Evolutionary conservation across 35 echinoderm and acorn worm genomes (phyloP), one percentile per base, ranked within the genome.

Genomic region (Holothuria glaberrima): DNA sequence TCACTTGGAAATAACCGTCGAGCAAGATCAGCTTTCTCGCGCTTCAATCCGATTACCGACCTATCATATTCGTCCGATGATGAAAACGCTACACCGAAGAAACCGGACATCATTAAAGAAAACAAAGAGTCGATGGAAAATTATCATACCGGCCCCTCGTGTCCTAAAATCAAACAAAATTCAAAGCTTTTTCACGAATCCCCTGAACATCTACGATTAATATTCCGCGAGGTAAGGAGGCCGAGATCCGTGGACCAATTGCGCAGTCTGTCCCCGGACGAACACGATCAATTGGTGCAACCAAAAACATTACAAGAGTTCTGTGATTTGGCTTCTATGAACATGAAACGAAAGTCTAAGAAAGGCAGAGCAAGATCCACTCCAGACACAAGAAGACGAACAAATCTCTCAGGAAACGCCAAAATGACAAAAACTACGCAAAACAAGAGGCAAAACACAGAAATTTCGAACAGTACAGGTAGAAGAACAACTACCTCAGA

Each of bases 251-350:
- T 75, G 0, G 71, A 75, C 4, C 71, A 75, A 12, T 29, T 75
- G 3, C 32, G 44, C 32, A 41, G 33, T 75, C 44, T 75, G 31
- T 41, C 71, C 2, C 71, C 34, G 1, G 34, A 13, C 13, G 71
- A 75, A 75, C 44, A 41, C 19, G 71, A 75, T n/a, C 28, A 75
- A 75, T 41, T 75, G 21, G 71, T 75, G 21, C 71, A 75, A 41
- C 71, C 71, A 38, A 75, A n/a, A 75, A 75, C 31, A 0, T 38
- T 75, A 41, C 29, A 22, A 12, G 71, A 75, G n/a, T 68, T 26
- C 10, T 68, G 24, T 68, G 30, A 68, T 68, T 32, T 68, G 24
- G 65, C 65, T 4, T 68, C 50, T 54, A 14, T 54, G 50, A 54
- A 54, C 50, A 54, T 54, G 50, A 54, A 54, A 54, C 50, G 50